phyloP scores from a whole-genome alignment of 2,797 vertebrate species.

The Sphenopsis melanotis region DNA sequence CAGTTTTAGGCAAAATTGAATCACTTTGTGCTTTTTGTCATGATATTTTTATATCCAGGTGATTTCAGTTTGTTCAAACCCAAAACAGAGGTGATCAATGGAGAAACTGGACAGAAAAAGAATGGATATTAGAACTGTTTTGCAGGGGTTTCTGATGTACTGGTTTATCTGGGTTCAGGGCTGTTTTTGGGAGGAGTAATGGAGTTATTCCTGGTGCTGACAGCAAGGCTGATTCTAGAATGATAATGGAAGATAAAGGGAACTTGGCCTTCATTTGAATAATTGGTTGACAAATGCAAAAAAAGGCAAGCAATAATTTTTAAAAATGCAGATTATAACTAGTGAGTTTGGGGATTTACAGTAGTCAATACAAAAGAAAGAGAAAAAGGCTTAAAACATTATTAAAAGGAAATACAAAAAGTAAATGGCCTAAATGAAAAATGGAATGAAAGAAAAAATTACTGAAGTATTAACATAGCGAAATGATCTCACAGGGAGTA shows the following conservation, averaged over 20 bases:
- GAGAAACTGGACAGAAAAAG: neutral
- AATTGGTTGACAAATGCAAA: slow-evolving; percentile 25
- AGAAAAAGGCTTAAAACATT: neutral
- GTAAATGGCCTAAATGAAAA: neutral
- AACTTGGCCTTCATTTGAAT: neutral
- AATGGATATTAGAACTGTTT: neutral
- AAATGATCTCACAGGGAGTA: neutral
- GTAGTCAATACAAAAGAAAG: neutral
- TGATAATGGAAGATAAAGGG: neutral
- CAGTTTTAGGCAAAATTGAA: neutral
- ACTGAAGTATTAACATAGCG: neutral
- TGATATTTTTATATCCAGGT: neutral
- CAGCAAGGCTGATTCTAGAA: neutral
- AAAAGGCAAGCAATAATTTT: neutral
- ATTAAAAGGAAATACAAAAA: neutral
- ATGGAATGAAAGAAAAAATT: neutral
- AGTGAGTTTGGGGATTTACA: neutral
- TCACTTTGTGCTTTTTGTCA: neutral
- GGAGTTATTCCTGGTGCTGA: slow-evolving; percentile 29
- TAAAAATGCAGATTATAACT: neutral
- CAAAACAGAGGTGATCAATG: neutral
- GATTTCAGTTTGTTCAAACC: neutral
- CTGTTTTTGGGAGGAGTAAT: neutral
- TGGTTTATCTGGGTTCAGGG: neutral
- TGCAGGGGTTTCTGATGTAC: neutral